Base-by-base conservation (phyloP, 2,113 vertebrate genomes). In the Menidia beryllina region DNA sequence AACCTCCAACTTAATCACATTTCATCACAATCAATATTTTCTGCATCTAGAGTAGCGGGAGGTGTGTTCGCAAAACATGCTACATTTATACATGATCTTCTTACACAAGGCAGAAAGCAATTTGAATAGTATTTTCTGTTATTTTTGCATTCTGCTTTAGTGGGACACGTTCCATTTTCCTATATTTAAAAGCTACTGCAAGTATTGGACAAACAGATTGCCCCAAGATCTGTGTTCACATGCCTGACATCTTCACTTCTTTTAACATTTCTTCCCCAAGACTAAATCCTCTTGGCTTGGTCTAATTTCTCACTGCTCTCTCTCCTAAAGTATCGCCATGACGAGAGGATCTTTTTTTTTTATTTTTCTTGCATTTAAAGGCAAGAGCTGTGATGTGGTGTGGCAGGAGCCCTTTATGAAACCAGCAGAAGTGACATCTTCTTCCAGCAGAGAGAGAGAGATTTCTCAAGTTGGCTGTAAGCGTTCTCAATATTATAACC, bases 361-460 rank as follows among this genome's bases (percentile, higher is more conserved):
- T 81, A 69, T 63, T 81, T 84, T 51, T 21, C 38, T 24, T 70
- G 76, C 55, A 58, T 84, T 89, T 81, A 53, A 70, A 86, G 81
- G 53, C 48, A 19, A 48, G 62, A 58, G 71, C 82, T 61, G 70
- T 83, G 87, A 90, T 81, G 68, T 55, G 27, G 45, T 54, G 63
- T 88, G 83, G 84, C 82, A 89, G 77, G 78, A 64, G 54, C 75
- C 41, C 78, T 90, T 88, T 82, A 86, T 90, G 74, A 81, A 86
- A 82, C 69, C 82, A 70, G 87, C 68, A 70, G 83, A 89, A 85
- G 88, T 93, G 91, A 88, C 90, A 89, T 84, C 82, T 86, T 89
- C 84, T 83, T 41, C 43, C 57, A 90, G 81, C 76, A 69, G 48
- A 70, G 70, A 67, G 47, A 67, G 47, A 70, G 48, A 79, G 78